Evolutionary conservation across 2,113 vertebrate species (phyloP), one percentile per base, ranked within the genome.

Genomic region (Scartelaos histophorus): DNA sequence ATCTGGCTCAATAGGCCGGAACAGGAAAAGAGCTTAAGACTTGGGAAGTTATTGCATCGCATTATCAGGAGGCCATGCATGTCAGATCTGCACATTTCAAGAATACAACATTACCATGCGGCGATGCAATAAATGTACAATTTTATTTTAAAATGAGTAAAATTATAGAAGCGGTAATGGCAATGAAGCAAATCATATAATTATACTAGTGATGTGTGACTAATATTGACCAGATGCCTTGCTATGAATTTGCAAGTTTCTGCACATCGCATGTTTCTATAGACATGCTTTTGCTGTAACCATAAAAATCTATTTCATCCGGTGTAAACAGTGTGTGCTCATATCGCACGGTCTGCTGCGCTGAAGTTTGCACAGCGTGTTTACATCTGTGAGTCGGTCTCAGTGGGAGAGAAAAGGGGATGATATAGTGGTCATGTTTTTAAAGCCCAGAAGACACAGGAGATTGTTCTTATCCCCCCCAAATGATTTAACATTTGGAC

Each of bases 1-100:
- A 4, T 82, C 70, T 38, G 62, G 65, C 70, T 74, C 70, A 61
- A 53, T 64, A 25, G 35, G 65, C 61, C 72, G 66, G 56, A 79
- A 73, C 29, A 79, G 38, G 68, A 70, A 81, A 69, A 29, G 62
- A 4, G 12, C 49, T 73, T 77, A 19, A 66, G 67, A 71, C 51
- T 60, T 38, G 22, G 21, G 10, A 72, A 77, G 69, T 82, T 69
- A 75, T 29, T 80, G 69, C 61, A 64, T 76, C 17, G 51, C 66
- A 73, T 77, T 43, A 67, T 81, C 67, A 34, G 66, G 45, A 67
- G 43, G 51, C 45, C 66, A 15, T 58, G 12, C 0, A 64, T 51
- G 62, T 46, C 45, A 43, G 62, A 24, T 57, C 56, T 45, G 34
- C 62, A 11, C 60, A 66, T 74, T 82, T 73, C 13, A 66, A 43